Percentiles rank a stretch among this genome's conserved stretches.
Evolutionary conservation across 2,113 vertebrate species (phyloP).

Genomic region (Smithornis capensis): DNA sequence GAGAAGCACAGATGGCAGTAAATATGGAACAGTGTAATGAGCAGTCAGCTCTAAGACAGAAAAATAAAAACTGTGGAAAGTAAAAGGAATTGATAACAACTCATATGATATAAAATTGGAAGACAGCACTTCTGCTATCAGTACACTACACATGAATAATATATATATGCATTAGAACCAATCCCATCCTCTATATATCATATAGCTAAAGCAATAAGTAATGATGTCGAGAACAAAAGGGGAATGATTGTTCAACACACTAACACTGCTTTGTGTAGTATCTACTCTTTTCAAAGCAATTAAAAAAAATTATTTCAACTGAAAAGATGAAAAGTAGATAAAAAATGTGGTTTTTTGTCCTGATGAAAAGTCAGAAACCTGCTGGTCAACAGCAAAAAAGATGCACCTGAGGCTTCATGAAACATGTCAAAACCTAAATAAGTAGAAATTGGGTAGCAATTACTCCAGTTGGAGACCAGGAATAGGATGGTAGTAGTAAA

Average conservation of each 20-base stretch:
- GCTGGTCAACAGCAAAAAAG: background rate
- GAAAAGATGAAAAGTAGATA: background rate
- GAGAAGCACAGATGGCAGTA: background rate
- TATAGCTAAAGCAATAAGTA: background rate
- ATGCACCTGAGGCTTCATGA: background rate
- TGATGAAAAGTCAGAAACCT: background rate
- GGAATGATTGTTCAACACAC: background rate
- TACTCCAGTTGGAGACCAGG: background rate
- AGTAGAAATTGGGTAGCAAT: background rate
- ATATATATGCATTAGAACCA: background rate
- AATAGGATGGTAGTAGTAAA: background rate
- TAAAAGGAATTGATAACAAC: background rate
- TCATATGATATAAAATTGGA: background rate
- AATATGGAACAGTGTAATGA: background rate
- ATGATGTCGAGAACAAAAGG: background rate
- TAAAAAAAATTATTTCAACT: background rate
- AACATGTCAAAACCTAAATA: background rate
- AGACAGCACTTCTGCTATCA: background rate
- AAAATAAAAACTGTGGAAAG: background rate
- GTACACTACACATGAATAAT: background rate
- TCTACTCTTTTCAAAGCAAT: background rate
- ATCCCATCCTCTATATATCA: background rate
- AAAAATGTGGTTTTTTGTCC: background rate
- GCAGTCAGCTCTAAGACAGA: background rate
- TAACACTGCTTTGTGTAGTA: background rate